Base-by-base conservation (phyloP, 2,113 vertebrate genomes). In the Gnathonemus longibarbis region DNA sequence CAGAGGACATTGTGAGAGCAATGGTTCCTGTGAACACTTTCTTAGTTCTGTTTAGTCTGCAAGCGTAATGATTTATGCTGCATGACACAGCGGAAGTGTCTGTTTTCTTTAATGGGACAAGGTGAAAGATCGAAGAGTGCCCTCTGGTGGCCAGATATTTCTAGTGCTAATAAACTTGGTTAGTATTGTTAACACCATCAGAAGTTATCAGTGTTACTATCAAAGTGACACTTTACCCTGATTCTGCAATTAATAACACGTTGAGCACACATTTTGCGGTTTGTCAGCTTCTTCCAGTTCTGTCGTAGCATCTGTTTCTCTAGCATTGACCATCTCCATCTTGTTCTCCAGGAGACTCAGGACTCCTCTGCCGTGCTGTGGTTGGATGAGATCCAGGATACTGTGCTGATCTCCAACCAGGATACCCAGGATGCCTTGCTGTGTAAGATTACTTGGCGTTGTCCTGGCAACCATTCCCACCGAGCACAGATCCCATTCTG, bases 381-480 rank as follows among this genome's bases (percentile, higher is more conserved):
- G 98, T 91, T 99, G 93, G 98, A 99, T 95, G 98, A 99, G 95
- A 99, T 99, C 93, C 98, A 99, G 91, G 96, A 97, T 89, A 97
- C 97, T 4, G 94, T 99, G 93, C 94, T 97, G 31, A 96, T 92
- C 91, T 96, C 98, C 13, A 99, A 99, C 94, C 97, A 95, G 92
- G 97, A 99, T 90, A 98, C 97, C 0, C 95, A 97, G 53, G 98
- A 99, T 87, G 97, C 98, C 0, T 91, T 97, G 42, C 96, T 92
- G 85, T 99, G 98, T 99, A 96, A 92, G 97, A 93, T 74, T 4
- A 66, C 56, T 39, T n/a, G 53, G 21, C 10, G 3, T 70, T 31
- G 45, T 45, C 27, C n/a, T 17, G 35, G 21, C 46, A 27, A 86
- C 62, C 46, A 9, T 27, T 27, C 90, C 83, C 56, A 13, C 70